Conservation (phyloP, 2,113 vertebrate genomes). For the Tamias sibiricus region DNA sequence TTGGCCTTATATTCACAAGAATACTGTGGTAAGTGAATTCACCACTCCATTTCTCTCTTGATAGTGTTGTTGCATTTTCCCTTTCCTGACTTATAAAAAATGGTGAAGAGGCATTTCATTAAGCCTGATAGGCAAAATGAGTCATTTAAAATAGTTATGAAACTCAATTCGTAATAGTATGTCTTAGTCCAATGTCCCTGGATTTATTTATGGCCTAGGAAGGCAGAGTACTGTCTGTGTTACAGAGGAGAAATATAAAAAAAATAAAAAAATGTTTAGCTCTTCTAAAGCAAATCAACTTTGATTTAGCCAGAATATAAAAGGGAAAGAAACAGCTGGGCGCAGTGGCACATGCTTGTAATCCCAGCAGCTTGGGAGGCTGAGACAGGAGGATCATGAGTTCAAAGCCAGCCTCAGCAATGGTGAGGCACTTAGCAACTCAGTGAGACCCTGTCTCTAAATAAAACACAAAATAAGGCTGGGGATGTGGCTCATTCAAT, state of each 20-base stretch:
- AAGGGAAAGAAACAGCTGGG: background rate
- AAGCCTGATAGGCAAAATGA: conserved; percentile 63
- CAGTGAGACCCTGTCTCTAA: too few species aligned
- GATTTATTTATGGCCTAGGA: conserved; percentile 55
- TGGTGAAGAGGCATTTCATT: conserved; percentile 48
- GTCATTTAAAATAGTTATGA: conserved; percentile 59
- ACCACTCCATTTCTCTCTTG: conserved; percentile 26
- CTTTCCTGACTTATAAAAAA: conserved; percentile 46
- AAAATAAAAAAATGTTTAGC: conserved; percentile 7
- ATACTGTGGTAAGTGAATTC: conserved; percentile 51
- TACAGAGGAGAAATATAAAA: conserved; percentile 11
- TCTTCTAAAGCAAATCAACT: conserved; percentile 61
- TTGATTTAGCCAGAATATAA: conserved; percentile 27
- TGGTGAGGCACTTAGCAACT: too few species aligned
- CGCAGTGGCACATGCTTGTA: too few species aligned
- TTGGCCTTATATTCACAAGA: conserved; percentile 50
- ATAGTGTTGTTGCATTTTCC: conserved; percentile 22
- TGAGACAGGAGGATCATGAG: too few species aligned
- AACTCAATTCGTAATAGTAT: conserved; percentile 54
- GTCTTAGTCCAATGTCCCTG: conserved; percentile 38
- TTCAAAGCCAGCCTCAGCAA: too few species aligned
- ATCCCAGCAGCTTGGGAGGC: too few species aligned
- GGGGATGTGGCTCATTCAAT: too few species aligned
- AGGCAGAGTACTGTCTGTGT: conserved; percentile 44
- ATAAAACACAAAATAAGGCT: too few species aligned